Evolutionary conservation across 1,140 invertebrate genomes (phyloP).

Genomic region (Melitaea cinxia): DNA sequence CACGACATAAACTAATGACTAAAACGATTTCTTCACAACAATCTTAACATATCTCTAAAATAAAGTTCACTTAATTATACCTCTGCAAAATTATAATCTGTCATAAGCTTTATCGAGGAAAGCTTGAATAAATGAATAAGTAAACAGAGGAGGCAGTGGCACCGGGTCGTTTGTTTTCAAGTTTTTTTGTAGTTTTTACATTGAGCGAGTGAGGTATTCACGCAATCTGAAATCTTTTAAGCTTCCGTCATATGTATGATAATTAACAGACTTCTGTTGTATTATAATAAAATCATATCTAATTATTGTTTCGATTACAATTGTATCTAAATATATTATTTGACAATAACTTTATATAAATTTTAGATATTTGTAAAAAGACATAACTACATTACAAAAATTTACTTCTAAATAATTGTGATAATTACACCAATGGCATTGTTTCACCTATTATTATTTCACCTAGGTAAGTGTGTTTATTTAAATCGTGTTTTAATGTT

Average conservation of each 20-base stretch:
- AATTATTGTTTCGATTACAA: not conserved
- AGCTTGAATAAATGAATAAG: conserved; percentile 51
- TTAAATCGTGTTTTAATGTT: no score
- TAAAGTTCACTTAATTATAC: conserved; percentile 16
- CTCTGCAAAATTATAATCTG: conserved; percentile 34
- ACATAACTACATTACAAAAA: no score
- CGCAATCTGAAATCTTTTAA: conserved; percentile 20
- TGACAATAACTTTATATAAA: no score
- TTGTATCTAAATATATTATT: no score
- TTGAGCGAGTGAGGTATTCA: conserved; percentile 22
- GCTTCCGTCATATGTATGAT: not conserved
- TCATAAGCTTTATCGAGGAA: conserved; percentile 47
- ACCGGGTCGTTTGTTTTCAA: conserved; percentile 19
- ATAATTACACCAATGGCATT: no score
- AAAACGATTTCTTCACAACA: not conserved
- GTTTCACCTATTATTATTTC: no score
- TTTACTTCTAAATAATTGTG: no score
- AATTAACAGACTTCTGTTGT: not conserved
- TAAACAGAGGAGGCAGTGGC: conserved; percentile 34
- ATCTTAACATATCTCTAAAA: not conserved
- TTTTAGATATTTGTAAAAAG: no score
- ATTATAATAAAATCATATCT: not conserved
- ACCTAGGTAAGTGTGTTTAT: no score
- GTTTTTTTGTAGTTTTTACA: conserved; percentile 28
- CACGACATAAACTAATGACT: not conserved